Base-by-base conservation (phyloP, 2,797 vertebrate genomes). In the Mallotus villosus region DNA sequence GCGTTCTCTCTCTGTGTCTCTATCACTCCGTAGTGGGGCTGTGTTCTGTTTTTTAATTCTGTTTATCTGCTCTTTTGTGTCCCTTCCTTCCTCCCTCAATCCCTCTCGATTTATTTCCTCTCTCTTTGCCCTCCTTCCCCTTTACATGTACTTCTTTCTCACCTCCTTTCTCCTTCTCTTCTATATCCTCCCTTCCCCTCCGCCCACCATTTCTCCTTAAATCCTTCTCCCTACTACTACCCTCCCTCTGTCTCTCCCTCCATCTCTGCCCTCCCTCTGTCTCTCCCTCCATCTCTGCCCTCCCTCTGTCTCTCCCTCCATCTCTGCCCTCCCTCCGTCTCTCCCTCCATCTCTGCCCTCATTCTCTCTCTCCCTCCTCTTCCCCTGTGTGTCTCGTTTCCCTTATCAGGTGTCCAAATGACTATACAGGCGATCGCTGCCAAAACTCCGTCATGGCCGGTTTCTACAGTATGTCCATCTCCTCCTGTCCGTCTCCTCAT, bases 381-480 rank as follows among this genome's bases (percentile, higher is more conserved):
- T 95, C 93, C 66, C 92, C 90, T 90, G 92, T 93, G 94, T 93
- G 93, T 73, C 80, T 79, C 84, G 76, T 82, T 86, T 83, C 80
- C 81, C 90, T 69, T 89, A 94, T 92, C 95, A 98, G 97, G 96
- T 98, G 97, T 96, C 96, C 96, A 89, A 98, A 97, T 94, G 96
- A 97, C 95, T 98, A 97, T 96, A 97, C 95, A 92, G 97, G 97
- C 94, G 96, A 97, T 93, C 97, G 94, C 93, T 98, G 97, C 96
- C 94, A 98, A 94, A 96, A 96, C 95, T 97, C 96, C 95, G 96
- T 97, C 94, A 97, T 98, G 95, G 95, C 94, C 94, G 94, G 93
- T 95, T 98, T 98, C 94, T 97, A 97, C 97, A 96, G 97, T 98
- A 98, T 95, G 96, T 98, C 94, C 95, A 94, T 94, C 94, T 95